These are phyloP conservation scores for Drosophila funebris DNA, from an alignment of 1,140 invertebrate species.

Conservation along the genomic window DNA sequence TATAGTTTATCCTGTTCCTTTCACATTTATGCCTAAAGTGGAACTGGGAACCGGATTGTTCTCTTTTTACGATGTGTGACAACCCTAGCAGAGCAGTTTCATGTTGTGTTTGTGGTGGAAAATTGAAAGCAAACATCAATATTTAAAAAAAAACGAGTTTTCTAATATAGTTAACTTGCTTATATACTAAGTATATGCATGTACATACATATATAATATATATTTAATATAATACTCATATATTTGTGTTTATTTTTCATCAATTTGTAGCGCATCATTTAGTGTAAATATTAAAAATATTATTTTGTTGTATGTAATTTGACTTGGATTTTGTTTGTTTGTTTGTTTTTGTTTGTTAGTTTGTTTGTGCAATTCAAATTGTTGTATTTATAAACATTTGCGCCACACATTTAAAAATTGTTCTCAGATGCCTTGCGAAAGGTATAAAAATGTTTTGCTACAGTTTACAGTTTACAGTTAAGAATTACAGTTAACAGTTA, in stretches of 20 bases:
- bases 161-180: slow-evolving; percentile 4
- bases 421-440: slow-evolving; percentile 58
- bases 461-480: slow-evolving; percentile 70
- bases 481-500: slow-evolving; percentile 58
- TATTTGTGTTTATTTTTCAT: slow-evolving; percentile 49
- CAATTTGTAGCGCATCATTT: slow-evolving; percentile 44
- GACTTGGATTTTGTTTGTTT: slow-evolving; percentile 59
- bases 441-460: slow-evolving; percentile 74
- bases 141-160: neutral
- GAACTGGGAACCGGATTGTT: slow-evolving; percentile 31
- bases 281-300: slow-evolving; percentile 74
- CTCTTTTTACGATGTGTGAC: slow-evolving; percentile 8
- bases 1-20: no score
- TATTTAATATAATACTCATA: slow-evolving; percentile 55
- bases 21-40: no score
- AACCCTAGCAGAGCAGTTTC: slow-evolving; percentile 26
- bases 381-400: slow-evolving; percentile 2
- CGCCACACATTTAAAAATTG: slow-evolving; percentile 41
- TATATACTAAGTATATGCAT: slow-evolving; percentile 19
- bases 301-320: slow-evolving; percentile 59
- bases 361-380: slow-evolving; percentile 7
- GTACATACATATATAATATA: slow-evolving; percentile 15
- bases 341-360: slow-evolving; percentile 20
- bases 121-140: slow-evolving; percentile 1
- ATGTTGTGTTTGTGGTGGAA: neutral